Percentiles rank a stretch among this genome's conserved stretches.
Conservation (phyloP, 2,888 invertebrate species). For the Salticus scenicus region DNA sequence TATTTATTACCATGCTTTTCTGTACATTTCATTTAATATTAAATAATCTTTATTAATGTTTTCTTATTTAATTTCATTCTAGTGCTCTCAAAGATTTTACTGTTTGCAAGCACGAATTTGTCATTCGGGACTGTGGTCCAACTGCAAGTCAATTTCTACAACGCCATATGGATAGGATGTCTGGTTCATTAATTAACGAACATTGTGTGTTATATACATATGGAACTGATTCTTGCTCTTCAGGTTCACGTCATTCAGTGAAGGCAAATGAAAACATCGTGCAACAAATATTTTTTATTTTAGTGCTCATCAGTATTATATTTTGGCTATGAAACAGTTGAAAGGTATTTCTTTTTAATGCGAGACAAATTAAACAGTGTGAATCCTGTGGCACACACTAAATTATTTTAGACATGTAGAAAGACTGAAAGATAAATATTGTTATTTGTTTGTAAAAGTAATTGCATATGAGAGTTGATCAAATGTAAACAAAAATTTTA, state of each 20-base stretch:
- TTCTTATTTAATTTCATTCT: background rate
- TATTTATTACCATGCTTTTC: no score
- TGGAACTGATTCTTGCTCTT: constrained; percentile 67
- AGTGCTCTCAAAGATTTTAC: constrained; percentile 71
- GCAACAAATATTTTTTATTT: constrained; percentile 13
- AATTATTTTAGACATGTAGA: no score
- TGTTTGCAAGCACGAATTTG: constrained; percentile 66
- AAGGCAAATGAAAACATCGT: background rate
- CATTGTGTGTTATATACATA: constrained; percentile 71
- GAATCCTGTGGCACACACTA: no score
- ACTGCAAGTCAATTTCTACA: constrained; percentile 69
- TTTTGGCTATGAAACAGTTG: background rate
- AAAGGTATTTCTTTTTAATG: background rate
- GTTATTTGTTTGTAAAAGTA: no score
- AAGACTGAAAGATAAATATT: no score
- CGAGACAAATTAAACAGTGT: no score
- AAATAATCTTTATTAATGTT: no score
- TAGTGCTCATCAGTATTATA: background rate
- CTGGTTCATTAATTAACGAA: constrained; percentile 70
- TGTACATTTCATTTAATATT: no score
- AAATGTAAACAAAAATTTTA: no score
- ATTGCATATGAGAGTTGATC: no score
- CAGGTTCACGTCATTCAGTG: background rate
- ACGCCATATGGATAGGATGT: constrained; percentile 69
- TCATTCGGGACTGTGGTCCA: constrained; percentile 68